Conservation (phyloP, 2,797 vertebrate genomes). For the Novumbra hubbsi region DNA sequence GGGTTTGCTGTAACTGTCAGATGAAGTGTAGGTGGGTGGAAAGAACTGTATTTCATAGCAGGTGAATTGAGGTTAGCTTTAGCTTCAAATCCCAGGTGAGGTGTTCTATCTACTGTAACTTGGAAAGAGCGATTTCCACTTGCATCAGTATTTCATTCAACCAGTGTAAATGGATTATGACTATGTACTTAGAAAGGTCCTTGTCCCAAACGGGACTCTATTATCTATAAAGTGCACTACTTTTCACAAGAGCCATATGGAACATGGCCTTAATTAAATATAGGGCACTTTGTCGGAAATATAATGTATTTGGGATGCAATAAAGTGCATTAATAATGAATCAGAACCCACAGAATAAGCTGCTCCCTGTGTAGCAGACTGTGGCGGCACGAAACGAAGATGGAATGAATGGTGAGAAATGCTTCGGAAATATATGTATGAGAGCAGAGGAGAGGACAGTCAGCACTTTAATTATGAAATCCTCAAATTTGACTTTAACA, state of each 20-base stretch:
- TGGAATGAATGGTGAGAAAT: conserved; percentile 53
- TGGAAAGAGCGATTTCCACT: conserved; percentile 42
- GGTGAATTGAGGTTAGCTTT: conserved; percentile 45
- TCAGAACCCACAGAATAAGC: conserved; percentile 60
- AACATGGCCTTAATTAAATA: background rate
- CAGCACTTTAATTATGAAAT: conserved; percentile 46
- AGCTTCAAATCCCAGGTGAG: conserved; percentile 31
- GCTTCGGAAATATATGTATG: conserved; percentile 72
- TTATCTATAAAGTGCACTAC: conserved; percentile 10
- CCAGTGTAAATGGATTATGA: conserved; percentile 56
- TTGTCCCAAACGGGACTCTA: background rate
- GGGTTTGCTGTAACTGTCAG: background rate
- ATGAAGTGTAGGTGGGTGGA: background rate
- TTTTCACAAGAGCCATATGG: background rate
- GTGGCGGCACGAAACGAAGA: conserved; percentile 51
- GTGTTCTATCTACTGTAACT: conserved; percentile 26
- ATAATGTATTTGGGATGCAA: conserved; percentile 47
- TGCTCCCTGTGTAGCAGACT: conserved; percentile 67
- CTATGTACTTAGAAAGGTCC: background rate
- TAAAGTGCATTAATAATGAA: conserved; percentile 57
- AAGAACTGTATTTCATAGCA: conserved; percentile 16
- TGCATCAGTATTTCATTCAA: conserved; percentile 50
- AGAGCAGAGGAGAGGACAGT: conserved; percentile 30
- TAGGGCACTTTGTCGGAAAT: background rate
- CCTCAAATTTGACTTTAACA: conserved; percentile 5